Percentiles rank a stretch among this genome's conserved stretches.
These are phyloP conservation scores for Aegotheles bennettii DNA, from an alignment of 2,113 vertebrate genomes.

Conservation along the genomic window DNA sequence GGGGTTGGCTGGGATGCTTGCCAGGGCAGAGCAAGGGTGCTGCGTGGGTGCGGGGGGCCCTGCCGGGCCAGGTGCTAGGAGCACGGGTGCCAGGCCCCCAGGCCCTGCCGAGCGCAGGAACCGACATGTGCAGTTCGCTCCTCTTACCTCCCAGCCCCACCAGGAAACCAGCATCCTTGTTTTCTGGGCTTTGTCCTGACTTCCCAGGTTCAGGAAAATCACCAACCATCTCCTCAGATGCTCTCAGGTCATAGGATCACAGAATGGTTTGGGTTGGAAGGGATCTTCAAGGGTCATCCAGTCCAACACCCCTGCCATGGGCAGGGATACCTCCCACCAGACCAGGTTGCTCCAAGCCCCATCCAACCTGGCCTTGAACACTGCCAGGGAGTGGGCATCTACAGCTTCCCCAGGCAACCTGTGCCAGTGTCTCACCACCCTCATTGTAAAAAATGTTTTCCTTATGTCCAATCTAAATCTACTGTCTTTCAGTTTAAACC, in stretches of 20 bases:
- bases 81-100: background rate
- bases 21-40: rapidly evolving
- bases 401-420: background rate
- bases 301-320: rapidly evolving
- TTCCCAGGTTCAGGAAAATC: background rate
- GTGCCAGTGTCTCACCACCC: background rate
- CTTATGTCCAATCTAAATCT: background rate
- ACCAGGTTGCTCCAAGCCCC: background rate
- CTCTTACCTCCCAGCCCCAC: background rate
- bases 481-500: background rate
- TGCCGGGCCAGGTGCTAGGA: background rate
- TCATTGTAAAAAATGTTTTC: background rate
- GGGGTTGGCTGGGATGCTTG: background rate
- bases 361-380: rapidly evolving
- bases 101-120: background rate
- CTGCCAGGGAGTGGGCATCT: background rate
- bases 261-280: background rate
- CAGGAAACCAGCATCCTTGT: background rate
- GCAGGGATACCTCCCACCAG: background rate
- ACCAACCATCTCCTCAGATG: background rate
- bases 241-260: background rate
- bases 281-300: background rate
- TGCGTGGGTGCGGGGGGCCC: background rate
- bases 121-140: background rate
- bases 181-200: background rate